Conservation (phyloP, 2,888 invertebrate species). For the Melinopterus prodromus region DNA sequence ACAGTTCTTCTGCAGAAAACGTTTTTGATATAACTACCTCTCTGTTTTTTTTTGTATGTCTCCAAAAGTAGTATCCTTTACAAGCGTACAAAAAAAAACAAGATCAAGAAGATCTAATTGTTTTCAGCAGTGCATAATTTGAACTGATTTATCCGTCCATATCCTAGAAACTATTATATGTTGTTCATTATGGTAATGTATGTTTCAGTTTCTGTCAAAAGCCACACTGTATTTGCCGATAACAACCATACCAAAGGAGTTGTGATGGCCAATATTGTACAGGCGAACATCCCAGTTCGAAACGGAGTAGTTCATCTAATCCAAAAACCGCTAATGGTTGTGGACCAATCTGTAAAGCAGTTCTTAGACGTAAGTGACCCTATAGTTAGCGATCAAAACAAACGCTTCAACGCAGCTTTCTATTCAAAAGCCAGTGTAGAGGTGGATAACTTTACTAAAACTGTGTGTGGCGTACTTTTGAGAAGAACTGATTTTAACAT, state of each 20-base stretch:
- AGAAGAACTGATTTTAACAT: background rate
- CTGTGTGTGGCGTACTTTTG: background rate
- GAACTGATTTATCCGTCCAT: no score
- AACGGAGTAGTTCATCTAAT: slow-evolving; percentile 95
- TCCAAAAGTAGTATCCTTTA: no score
- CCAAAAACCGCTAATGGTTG: slow-evolving; percentile 89
- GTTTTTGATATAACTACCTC: no score
- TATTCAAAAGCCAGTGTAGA: slow-evolving; percentile 62
- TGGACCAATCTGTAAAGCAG: slow-evolving; percentile 86
- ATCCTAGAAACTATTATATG: no score
- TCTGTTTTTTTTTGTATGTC: no score
- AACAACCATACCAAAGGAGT: slow-evolving; percentile 81
- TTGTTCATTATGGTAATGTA: background rate
- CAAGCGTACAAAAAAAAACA: no score
- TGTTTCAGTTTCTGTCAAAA: slow-evolving; percentile 80
- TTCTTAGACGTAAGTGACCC: slow-evolving; percentile 79
- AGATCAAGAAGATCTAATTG: no score
- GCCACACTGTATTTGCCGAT: slow-evolving; percentile 83
- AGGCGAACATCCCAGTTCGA: slow-evolving; percentile 89
- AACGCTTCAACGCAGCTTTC: slow-evolving; percentile 6
- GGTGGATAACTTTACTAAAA: background rate
- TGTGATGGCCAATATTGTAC: slow-evolving; percentile 86
- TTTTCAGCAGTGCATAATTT: no score
- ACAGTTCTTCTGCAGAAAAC: no score
- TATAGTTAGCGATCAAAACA: background rate